Evolutionary conservation across 2,113 vertebrate genomes (phyloP), one percentile per base, ranked within the genome.

Genomic region (Chaetodon trifascialis): DNA sequence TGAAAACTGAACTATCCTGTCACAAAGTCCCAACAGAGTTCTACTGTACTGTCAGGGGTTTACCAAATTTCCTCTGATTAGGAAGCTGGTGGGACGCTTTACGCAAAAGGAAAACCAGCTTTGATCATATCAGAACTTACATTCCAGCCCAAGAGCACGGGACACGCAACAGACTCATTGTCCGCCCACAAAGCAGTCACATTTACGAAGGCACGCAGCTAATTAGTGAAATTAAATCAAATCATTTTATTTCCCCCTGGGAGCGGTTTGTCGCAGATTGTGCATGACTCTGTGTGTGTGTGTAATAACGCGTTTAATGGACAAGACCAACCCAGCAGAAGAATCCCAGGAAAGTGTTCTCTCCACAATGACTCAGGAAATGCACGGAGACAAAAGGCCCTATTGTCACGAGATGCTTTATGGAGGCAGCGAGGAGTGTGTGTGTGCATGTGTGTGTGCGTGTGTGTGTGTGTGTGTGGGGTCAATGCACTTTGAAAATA

Each of bases 291-390:
- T 69, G 58, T 81, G 52, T 79, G 51, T 30, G 34, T 83, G 65
- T 68, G 42, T 30, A 67, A 34, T 52, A 71, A 46, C 54, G 65
- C 69, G 51, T 63, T 86, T 79, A 51, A 81, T 49, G 54, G 80
- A 69, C 80, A 84, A 89, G 74, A 80, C 71, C 52, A 60, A 44
- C 4, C 5, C 51, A 52, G 73, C 49, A 63, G 82, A 92, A 92
- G 89, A 94, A 93, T 92, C 86, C 80, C 89, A 76, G 89, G 91
- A 93, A 92, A 92, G 68, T 68, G 69, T 91, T 90, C 83, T 90
- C 83, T 82, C 23, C 0, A 2, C 66, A 71, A 25, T 38, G 23
- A 66, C 62, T 87, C 88, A 87, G 91, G 92, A 93, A 94, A 85
- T 54, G 51, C 54, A 62, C 67, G 0, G n/a, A 84, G 74, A 91